phyloP scores from a whole-genome alignment of 1,140 invertebrate genomes.

The Copidosoma floridanum region DNA sequence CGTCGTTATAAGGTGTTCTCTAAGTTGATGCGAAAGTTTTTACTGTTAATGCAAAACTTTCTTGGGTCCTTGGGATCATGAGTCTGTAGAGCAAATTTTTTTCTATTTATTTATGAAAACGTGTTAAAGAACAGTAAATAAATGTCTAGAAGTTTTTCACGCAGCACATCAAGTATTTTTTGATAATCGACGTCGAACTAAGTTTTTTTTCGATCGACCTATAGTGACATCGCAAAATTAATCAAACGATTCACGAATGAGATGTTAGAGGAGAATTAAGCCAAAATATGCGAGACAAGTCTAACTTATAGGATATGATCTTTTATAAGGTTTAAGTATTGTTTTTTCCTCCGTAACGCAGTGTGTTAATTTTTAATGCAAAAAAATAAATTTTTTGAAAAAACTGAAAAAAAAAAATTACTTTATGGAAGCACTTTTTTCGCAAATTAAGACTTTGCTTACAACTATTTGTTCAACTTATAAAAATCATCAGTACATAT shows the following conservation, averaged over 20 bases:
- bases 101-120: conserved; percentile 17
- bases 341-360: conserved; percentile 18
- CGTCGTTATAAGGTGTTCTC: conserved; percentile 16
- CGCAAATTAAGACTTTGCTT: conserved; percentile 8
- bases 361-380: conserved; percentile 19
- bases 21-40: conserved; percentile 23
- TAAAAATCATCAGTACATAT: not conserved
- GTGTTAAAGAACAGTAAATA: not conserved
- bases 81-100: conserved; percentile 3
- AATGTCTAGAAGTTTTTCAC: no score
- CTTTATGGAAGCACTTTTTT: no score
- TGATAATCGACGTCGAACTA: no score
- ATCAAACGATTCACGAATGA: not conserved
- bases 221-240: conserved; percentile 1
- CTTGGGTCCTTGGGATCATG: not conserved
- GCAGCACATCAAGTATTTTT: no score
- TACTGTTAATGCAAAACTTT: conserved; percentile 9
- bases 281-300: conserved; percentile 4
- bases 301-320: conserved; percentile 8
- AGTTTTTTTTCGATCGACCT: conserved; percentile 10
- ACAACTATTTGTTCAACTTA: conserved; percentile 1
- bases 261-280: not conserved
- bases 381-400: conserved; percentile 5
- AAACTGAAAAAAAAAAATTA: conserved; percentile 13
- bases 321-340: conserved; percentile 10